Evolutionary conservation across 2,797 vertebrate genomes (phyloP), one percentile per base, ranked within the genome.

Genomic region (Parauchenoglanis ngamensis): DNA sequence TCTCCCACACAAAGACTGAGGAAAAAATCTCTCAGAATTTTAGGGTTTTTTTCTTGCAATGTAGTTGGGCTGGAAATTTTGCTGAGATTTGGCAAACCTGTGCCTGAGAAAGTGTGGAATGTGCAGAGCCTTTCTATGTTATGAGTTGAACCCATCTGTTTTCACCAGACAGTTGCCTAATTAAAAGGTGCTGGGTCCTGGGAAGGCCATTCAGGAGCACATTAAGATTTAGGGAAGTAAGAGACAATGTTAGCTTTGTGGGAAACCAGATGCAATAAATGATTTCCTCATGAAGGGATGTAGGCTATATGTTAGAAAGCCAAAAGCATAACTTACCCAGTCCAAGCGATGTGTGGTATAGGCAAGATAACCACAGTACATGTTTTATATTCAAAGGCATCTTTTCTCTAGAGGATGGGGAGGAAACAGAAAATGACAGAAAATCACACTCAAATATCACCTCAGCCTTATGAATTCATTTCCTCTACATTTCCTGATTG

Each of bases 381-480:
- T 95, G 96, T 92, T 96, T 98, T 94, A 98, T 95, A 93, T 96
- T 96, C 93, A 96, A 93, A 93, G 96, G 92, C 98, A 99, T 99
- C 96, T 98, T 97, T 94, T 92, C 92, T 95, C 96, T 92, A 92
- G 28, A 88, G 70, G 63, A n/a, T 65, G 84, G 49, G 75, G 21
- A 89, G 81, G 86, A 86, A 19, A 87, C 78, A 70, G 2, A 82
- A 15, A 89, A 86, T 86, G 25, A 89, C 40, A 65, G 31, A 31
- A 10, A 35, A 77, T 46, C 52, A 82, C 31, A 70, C 44, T 17
- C 59, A 83, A 63, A 79, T 28, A 61, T 65, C 12, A 57, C 52
- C 11, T 21, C 8, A 17, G 2, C 25, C 35, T 28, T 19, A 46
- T 21, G 73, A 57, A 11, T 7, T 10, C 7, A 81, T 87, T 88